Percentiles rank a stretch among this genome's conserved stretches.
phyloP scores from a whole-genome alignment of 1,140 invertebrate species.

The Halyomorpha halys region DNA sequence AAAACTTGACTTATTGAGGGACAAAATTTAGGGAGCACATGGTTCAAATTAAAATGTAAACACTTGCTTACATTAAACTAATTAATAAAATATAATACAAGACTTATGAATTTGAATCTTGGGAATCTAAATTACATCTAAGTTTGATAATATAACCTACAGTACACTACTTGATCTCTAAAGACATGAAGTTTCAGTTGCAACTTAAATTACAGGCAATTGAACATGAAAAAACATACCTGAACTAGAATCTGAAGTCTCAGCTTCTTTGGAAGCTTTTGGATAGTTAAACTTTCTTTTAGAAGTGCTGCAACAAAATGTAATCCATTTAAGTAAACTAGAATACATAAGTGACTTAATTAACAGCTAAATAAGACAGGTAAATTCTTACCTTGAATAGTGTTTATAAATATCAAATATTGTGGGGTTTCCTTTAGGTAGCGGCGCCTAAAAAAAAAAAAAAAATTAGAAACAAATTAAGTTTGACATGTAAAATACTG shows the following conservation, averaged over 20 bases:
- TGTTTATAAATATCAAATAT: constrained; percentile 15
- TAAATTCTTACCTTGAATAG: constrained; percentile 16
- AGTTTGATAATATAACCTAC: no score
- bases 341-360: neutral
- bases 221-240: neutral
- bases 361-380: neutral
- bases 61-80: no score
- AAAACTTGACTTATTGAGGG: no score
- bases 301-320: constrained; percentile 16
- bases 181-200: no score
- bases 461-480: neutral
- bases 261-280: neutral
- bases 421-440: constrained; percentile 19
- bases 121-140: no score
- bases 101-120: no score
- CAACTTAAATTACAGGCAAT: no score
- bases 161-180: no score
- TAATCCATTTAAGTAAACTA: no score
- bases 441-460: constrained; percentile 19
- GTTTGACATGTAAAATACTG: neutral
- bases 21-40: no score
- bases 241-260: constrained; percentile 21
- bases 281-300: neutral
- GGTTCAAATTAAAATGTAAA: no score
- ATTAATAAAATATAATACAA: no score